Conservation (phyloP, 2,888 invertebrate species). For the Dilophus febrilis region DNA sequence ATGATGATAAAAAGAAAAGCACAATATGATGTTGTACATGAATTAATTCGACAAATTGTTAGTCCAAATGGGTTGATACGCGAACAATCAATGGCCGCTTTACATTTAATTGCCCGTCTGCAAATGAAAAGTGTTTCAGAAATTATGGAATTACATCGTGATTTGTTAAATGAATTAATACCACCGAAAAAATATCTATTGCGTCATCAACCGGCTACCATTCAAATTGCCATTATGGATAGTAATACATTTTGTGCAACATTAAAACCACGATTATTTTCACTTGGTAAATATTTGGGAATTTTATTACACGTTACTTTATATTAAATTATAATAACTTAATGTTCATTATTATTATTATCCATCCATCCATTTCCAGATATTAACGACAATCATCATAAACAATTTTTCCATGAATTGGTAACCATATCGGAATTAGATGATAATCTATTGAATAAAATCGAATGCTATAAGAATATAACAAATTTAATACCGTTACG, state of each 20-base stretch:
- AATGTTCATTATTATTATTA: slow-evolving; percentile 6
- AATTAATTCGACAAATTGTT: slow-evolving; percentile 82
- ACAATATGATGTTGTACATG: slow-evolving; percentile 75
- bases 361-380: slow-evolving; percentile 34
- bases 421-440: slow-evolving; percentile 78
- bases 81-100: slow-evolving; percentile 78
- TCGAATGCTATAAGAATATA: slow-evolving; percentile 86
- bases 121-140: slow-evolving; percentile 75
- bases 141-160: slow-evolving; percentile 88
- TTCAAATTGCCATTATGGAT: slow-evolving; percentile 94
- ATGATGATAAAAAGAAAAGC: slow-evolving; percentile 62
- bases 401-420: slow-evolving; percentile 82
- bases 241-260: slow-evolving; percentile 95
- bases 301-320: no score
- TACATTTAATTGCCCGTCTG: slow-evolving; percentile 68
- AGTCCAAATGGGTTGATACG: slow-evolving; percentile 83
- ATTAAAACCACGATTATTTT: slow-evolving; percentile 75
- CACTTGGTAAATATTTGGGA: slow-evolving; percentile 47
- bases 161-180: slow-evolving; percentile 82
- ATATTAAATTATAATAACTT: no score
- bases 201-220: slow-evolving; percentile 86
- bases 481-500: slow-evolving; percentile 70
- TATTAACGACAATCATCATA: slow-evolving; percentile 66
- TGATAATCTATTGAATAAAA: slow-evolving; percentile 62
- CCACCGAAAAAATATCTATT: slow-evolving; percentile 89